Evolutionary conservation across 2,113 vertebrate genomes (phyloP).

Genomic region (Rhizomys pruinosus): DNA sequence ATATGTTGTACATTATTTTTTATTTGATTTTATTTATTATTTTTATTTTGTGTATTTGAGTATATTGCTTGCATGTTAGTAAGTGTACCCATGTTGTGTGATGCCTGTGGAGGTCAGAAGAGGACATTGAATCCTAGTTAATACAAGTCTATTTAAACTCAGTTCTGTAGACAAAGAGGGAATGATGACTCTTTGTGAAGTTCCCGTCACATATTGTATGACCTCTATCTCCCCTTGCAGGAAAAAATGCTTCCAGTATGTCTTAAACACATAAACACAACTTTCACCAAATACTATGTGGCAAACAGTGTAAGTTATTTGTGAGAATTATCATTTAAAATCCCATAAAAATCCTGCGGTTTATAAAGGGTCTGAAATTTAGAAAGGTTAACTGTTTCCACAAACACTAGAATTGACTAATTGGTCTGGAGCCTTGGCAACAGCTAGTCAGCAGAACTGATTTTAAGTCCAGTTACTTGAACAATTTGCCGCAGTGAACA

Average conservation of each 20-base stretch:
- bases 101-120: too few species aligned
- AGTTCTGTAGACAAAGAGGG: neutral
- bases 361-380: slow-evolving; percentile 18
- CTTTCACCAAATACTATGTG: neutral
- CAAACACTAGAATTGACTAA: neutral
- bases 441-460: neutral
- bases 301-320: neutral
- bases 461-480: slow-evolving; percentile 9
- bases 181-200: neutral
- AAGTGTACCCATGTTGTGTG: too few species aligned
- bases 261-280: slow-evolving; percentile 11
- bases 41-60: too few species aligned
- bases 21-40: too few species aligned
- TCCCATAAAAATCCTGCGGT: neutral
- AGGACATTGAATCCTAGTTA: neutral
- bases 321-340: slow-evolving; percentile 6
- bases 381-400: slow-evolving; percentile 23
- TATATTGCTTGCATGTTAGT: too few species aligned
- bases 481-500: neutral
- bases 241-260: neutral
- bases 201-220: neutral
- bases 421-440: neutral
- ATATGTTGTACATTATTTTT: too few species aligned
- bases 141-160: neutral
- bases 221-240: neutral